Base-by-base conservation (phyloP, 2,797 vertebrate genomes). In the Sylvia borin region DNA sequence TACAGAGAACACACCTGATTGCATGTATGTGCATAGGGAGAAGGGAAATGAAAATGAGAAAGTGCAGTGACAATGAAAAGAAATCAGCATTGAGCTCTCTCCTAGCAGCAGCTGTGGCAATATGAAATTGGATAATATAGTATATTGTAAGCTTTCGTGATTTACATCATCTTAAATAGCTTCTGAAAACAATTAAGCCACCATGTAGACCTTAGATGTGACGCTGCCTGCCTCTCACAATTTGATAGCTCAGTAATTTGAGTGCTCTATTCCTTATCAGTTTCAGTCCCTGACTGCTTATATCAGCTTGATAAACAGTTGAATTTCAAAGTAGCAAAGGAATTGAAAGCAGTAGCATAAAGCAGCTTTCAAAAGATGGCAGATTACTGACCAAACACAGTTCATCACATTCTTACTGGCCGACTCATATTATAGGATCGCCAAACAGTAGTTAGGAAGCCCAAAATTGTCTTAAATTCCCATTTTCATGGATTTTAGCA, bases 141-240 rank as follows among this genome's bases (percentile, higher is more conserved):
- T 38, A 50, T 72, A 88, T 78, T 91, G 7, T 38, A 72, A 36
- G 25, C 15, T 67, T 80, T 26, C 1, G 5, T 64, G 57, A 90
- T 74, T 83, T 85, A 85, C 36, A 60, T 34, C 32, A 72, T 62
- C 26, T 25, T 74, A 80, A 95, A 85, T 24, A 67, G 26, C 27
- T 92, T 77, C 66, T 85, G 61, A 74, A 90, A 93, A 29, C 65
- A 92, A 64, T 81, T 79, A 91, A 85, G 32, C 42, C 42, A 57
- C 2, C 32, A 14, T 43, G 22, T 16, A 85, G 73, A 47, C 70
- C 42, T 68, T 67, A 65, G 17, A 83, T 25, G 13, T 16, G 34
- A 70, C 32, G 25, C 14, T n/a, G 42, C 54, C 27, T 77, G 57
- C 14, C 24, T 80, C 54, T 27, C n/a, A 61, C 42, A 54, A 43